These are phyloP conservation scores for Helogale parvula DNA, from an alignment of 2,113 vertebrate species.

Conservation along the genomic window DNA sequence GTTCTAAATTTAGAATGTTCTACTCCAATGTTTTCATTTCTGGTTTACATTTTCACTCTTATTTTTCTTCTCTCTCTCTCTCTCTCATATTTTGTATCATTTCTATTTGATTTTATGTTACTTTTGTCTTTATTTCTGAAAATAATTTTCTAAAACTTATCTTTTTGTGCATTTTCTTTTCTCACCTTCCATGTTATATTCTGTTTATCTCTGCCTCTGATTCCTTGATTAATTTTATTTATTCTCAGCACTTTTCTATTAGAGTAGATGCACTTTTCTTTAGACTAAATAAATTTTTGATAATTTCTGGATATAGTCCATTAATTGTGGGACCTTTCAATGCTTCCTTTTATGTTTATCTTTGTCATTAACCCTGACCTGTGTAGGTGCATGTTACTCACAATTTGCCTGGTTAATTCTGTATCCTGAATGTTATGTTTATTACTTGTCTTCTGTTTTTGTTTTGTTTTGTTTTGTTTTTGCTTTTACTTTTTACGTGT, in stretches of 20 bases:
- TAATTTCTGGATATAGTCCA: background rate
- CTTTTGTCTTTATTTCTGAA: background rate
- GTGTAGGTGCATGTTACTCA: accelerated
- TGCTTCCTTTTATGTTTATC: background rate
- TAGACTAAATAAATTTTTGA: background rate
- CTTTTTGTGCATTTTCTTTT: background rate
- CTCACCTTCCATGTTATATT: background rate
- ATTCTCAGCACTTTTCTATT: background rate
- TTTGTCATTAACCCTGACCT: background rate
- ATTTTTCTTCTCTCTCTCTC: background rate
- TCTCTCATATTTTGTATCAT: background rate
- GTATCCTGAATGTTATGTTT: background rate
- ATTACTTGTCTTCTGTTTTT: background rate
- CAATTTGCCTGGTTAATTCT: background rate
- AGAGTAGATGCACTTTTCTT: too few species aligned
- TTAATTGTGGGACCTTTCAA: background rate
- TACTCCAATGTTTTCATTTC: background rate
- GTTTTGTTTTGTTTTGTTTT: too few species aligned
- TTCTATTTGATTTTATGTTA: background rate
- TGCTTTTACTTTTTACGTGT: background rate
- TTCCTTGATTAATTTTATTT: background rate
- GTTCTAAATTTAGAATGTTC: background rate
- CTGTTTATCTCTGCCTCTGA: too few species aligned
- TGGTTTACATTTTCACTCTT: background rate
- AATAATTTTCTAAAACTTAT: background rate